These are phyloP conservation scores for Tribolium freemani DNA, from an alignment of 2,888 invertebrate species.

Conservation along the genomic window DNA sequence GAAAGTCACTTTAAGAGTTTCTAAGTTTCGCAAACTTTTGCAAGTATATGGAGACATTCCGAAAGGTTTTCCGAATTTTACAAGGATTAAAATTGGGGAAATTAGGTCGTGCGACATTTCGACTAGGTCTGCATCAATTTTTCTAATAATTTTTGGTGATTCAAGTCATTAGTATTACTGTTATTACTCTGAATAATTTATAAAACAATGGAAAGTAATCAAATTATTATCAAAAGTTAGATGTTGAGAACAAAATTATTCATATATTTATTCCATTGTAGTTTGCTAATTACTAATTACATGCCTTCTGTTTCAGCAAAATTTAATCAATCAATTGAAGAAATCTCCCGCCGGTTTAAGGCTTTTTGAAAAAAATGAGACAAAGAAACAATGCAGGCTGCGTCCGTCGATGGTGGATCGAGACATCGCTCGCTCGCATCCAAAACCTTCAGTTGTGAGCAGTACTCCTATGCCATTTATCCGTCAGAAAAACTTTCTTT, in stretches of 20 bases:
- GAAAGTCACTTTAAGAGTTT: neutral
- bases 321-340: neutral
- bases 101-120: neutral
- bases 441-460: neutral
- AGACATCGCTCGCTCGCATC: neutral
- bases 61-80: slow-evolving; percentile 6
- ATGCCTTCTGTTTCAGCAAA: neutral
- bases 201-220: no score
- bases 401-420: neutral
- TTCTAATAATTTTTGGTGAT: neutral
- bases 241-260: no score
- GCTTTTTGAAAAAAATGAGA: neutral
- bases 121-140: neutral
- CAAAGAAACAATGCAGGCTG: neutral
- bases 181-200: neutral
- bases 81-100: neutral
- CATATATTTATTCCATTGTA: no score
- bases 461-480: neutral
- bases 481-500: neutral
- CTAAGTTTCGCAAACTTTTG: neutral
- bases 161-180: neutral
- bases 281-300: no score
- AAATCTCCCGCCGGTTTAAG: neutral
- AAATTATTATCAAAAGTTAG: no score
- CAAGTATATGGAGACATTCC: slow-evolving; percentile 13